Evolutionary conservation across 1,140 invertebrate genomes (phyloP), one percentile per base, ranked within the genome.

Genomic region (Apis laboriosa): DNA sequence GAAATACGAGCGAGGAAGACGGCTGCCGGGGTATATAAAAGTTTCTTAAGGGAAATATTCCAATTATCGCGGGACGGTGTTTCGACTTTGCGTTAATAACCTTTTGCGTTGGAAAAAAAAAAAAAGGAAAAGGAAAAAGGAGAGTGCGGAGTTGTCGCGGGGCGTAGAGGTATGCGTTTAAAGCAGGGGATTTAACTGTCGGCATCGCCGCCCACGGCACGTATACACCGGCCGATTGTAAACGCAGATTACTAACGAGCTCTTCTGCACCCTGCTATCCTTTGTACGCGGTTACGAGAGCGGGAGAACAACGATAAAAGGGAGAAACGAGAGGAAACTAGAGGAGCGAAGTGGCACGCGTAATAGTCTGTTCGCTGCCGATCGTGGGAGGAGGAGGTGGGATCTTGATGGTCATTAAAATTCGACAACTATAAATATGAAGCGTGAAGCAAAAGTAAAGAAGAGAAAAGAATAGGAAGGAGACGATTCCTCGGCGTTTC

Each of bases 211-310:
- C 84, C 84, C 75, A 85, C 84, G 72, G 80, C 75, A 64, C 70
- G 74, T 72, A 70, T 67, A 72, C 60, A 75, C 67, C 53, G 79
- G 11, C 71, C 79, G 79, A 85, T 82, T 77, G 60, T 64, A 78
- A 74, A 74, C 64, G 84, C 49, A 85, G 80, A 85, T 85, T 83
- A 74, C 84, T 78, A 83, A 83, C 80, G 84, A 85, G 84, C 71
- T 76, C 80, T 78, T 85, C 84, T 77, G 84, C 84, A 63, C 80
- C 80, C 78, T 56, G 51, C 67, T 68, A 71, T 84, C 60, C 77
- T 56, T 80, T 55, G 58, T 51, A 55, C 34, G 3, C 21, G 43
- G 21, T 68, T 68, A 81, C 21, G 72, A 81, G 83, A 75, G 51
- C 63, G 60, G 61, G 55, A 28, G 51, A 60, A 34, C 34, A 68